phyloP scores from a whole-genome alignment of 2,113 vertebrate species.

The Labeo catla region DNA sequence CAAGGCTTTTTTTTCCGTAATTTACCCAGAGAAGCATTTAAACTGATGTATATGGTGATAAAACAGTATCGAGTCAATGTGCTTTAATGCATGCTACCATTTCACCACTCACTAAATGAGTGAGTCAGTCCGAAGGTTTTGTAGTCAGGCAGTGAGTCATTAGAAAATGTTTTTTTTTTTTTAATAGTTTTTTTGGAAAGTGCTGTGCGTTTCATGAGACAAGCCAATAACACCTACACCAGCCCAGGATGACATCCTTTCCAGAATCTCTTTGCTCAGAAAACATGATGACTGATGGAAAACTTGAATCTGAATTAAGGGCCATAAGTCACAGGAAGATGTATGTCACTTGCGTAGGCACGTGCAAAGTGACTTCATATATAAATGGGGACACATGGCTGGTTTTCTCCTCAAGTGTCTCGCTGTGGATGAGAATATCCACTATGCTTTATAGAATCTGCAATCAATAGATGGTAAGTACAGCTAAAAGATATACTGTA shows the following conservation, averaged over 20 bases:
- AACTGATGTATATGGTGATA: constrained; percentile 22
- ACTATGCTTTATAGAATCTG: not conserved
- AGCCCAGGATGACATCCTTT: constrained; percentile 24
- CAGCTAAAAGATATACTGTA: not conserved
- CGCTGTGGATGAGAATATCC: not conserved
- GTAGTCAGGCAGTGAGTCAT: constrained; percentile 58
- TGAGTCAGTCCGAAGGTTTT: constrained; percentile 58
- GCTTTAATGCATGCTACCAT: constrained; percentile 33
- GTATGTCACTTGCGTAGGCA: not conserved
- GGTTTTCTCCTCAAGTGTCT: not conserved
- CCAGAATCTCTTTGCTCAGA: not conserved
- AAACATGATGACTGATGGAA: constrained; percentile 1
- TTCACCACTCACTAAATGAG: constrained; percentile 48
- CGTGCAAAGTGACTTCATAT: not conserved
- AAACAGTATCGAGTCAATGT: constrained; percentile 42
- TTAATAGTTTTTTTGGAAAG: constrained; percentile 37
- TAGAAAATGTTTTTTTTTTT: constrained; percentile 43
- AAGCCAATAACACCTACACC: constrained; percentile 55
- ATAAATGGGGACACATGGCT: constrained; percentile 6
- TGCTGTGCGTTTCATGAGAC: constrained; percentile 48
- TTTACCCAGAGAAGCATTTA: constrained; percentile 8
- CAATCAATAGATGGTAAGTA: constrained; percentile 1
- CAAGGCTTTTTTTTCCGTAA: not conserved
- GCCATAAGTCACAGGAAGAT: constrained; percentile 11
- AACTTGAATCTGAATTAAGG: not conserved